Evolutionary conservation across 2,113 vertebrate genomes (phyloP).

Genomic region (Malurus cyaneus): DNA sequence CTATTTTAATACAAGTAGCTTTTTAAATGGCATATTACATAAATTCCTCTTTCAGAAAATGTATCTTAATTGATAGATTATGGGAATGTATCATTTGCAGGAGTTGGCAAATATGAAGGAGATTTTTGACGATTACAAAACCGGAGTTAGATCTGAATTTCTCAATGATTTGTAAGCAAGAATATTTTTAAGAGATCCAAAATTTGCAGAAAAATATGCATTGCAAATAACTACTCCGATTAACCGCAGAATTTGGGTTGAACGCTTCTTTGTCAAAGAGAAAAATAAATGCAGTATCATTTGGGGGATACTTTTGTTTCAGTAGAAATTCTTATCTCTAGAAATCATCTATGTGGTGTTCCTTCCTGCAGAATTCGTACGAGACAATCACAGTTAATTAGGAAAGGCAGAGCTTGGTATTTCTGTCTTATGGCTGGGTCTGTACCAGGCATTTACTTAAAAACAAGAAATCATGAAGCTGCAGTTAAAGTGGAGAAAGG

Average conservation of each 20-base stretch:
- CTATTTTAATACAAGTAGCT: not conserved
- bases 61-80: not conserved
- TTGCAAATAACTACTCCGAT: not conserved
- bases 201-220: not conserved
- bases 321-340: not conserved
- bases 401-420: not conserved
- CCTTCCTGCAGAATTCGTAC: not conserved
- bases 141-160: not conserved
- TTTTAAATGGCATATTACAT: not conserved
- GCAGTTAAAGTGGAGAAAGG: not conserved
- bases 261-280: not conserved
- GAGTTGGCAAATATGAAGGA: not conserved
- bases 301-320: not conserved
- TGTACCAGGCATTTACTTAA: not conserved
- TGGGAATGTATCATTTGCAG: fast-evolving
- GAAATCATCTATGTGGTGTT: not conserved
- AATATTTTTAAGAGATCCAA: not conserved
- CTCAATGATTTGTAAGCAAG: not conserved
- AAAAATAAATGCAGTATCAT: not conserved
- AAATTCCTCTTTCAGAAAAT: not conserved
- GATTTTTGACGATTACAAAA: not conserved
- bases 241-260: not conserved
- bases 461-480: not conserved
- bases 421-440: not conserved
- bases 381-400: not conserved